Evolutionary conservation across 2,888 invertebrate species (phyloP).

Genomic region (Ormia ochracea): DNA sequence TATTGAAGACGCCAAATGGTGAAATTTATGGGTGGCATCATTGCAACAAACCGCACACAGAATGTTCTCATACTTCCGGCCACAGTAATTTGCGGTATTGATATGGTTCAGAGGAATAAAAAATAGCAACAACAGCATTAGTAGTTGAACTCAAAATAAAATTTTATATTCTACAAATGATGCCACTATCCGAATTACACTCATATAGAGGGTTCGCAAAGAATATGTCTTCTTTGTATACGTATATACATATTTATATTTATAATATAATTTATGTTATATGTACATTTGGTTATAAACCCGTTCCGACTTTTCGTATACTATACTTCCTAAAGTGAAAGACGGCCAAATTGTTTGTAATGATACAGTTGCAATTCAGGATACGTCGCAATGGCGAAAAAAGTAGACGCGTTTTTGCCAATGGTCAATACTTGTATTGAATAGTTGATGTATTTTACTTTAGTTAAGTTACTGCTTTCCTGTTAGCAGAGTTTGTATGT

Average conservation of each 20-base stretch:
- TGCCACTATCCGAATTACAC: constrained; percentile 45
- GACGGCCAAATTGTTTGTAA: not conserved
- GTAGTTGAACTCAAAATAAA: constrained; percentile 34
- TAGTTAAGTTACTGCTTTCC: constrained; percentile 24
- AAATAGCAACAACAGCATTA: constrained; percentile 2
- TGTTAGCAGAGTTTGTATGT: constrained; percentile 40
- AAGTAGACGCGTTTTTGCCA: constrained; percentile 26
- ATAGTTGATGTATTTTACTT: constrained; percentile 52
- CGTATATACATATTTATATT: too few species aligned
- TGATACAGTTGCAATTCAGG: not conserved
- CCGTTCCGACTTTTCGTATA: not conserved
- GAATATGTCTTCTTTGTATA: constrained; percentile 23
- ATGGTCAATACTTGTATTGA: constrained; percentile 57
- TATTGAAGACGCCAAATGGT: constrained; percentile 50
- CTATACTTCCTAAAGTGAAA: constrained; percentile 10
- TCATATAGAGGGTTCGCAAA: not conserved
- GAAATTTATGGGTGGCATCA: constrained; percentile 54
- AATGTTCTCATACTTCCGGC: constrained; percentile 58
- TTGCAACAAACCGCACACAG: constrained; percentile 52
- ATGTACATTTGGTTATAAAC: constrained; percentile 16
- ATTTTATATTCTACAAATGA: constrained; percentile 59
- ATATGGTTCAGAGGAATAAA: constrained; percentile 36
- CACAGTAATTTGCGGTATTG: constrained; percentile 61
- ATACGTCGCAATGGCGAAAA: not conserved
- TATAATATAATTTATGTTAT: not conserved